phyloP scores from a whole-genome alignment of 2,113 vertebrate genomes.

The Rhabdornis inornatus region DNA sequence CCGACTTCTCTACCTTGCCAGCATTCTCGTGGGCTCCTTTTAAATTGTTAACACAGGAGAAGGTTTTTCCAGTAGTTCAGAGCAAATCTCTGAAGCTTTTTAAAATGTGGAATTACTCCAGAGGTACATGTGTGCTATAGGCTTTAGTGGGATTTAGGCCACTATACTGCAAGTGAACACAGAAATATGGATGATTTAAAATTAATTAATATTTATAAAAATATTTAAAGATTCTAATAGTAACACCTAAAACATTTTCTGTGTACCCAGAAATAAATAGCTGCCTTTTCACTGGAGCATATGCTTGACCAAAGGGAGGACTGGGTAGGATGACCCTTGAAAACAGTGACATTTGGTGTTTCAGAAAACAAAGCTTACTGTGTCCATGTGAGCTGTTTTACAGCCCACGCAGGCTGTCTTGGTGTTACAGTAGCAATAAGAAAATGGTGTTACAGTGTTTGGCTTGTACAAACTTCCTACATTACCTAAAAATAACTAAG shows the following conservation, averaged over 20 bases:
- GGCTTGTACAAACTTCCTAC: constrained; percentile 42
- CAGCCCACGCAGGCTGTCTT: background rate
- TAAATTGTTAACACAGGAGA: background rate
- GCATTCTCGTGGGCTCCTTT: background rate
- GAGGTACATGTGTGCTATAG: background rate
- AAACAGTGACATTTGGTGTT: background rate
- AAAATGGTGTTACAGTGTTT: constrained; percentile 40
- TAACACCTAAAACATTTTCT: background rate
- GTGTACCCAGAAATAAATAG: background rate
- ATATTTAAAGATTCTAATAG: background rate
- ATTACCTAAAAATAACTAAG: constrained; percentile 63
- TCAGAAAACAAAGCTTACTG: background rate
- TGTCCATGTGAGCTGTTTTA: constrained; percentile 1
- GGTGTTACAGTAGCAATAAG: background rate
- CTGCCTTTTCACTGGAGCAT: background rate
- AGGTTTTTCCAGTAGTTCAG: background rate
- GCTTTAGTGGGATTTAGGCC: background rate
- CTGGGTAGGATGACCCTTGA: background rate
- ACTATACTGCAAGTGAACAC: background rate
- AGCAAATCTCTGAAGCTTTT: background rate
- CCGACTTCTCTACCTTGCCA: background rate
- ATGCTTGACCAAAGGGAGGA: background rate
- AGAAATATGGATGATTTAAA: background rate
- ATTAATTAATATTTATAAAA: background rate
- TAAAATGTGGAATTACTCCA: background rate